Base-by-base conservation (phyloP, 2,113 vertebrate genomes). In the Cheilinus undulatus region DNA sequence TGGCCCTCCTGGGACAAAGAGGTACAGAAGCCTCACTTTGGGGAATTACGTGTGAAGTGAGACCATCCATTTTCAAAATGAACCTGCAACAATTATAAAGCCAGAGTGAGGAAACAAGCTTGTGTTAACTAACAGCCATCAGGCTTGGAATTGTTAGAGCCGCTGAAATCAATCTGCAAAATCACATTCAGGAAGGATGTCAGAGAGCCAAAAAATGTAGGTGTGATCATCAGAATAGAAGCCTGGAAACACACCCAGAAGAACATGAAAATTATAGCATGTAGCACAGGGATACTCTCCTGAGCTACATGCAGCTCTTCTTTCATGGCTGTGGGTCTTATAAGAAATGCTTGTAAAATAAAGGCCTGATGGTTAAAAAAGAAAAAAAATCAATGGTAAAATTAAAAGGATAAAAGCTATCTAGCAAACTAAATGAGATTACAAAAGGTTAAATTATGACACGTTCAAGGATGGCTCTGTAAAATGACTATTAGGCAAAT, bases 1-100 rank as follows among this genome's bases (percentile, higher is more conserved):
- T 30, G 58, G 56, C 43, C 48, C 88, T 82, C 76, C 52, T 48
- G 88, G 84, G 91, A 86, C 52, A 5, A 20, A 71, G 38, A 72
- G 62, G 73, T 67, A 50, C 76, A 68, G 30, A 83, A 71, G 73
- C 48, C 52, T 76, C 59, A 10, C 86, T 66, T 59, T 56, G 64
- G 83, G 78, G 84, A 82, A 69, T 69, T 23, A 24, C 36, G 62
- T 53, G 24, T 56, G 61, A 81, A 46, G 51, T 46, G 80, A 80
- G 61, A 63, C 36, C 57, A 74, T 86, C 63, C 19, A 57, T 75
- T 76, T 86, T 84, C 73, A 61, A 66, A 74, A 80, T 75, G 48
- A 71, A 60, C 62, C 26, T 46, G 72, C 74, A 74, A 87, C 69
- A 76, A 69, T 83, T 73, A 64, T 22, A 67, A 38, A 74, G 48